These are phyloP conservation scores for Xiphias gladius DNA, from an alignment of 2,113 vertebrate genomes.

Conservation along the genomic window DNA sequence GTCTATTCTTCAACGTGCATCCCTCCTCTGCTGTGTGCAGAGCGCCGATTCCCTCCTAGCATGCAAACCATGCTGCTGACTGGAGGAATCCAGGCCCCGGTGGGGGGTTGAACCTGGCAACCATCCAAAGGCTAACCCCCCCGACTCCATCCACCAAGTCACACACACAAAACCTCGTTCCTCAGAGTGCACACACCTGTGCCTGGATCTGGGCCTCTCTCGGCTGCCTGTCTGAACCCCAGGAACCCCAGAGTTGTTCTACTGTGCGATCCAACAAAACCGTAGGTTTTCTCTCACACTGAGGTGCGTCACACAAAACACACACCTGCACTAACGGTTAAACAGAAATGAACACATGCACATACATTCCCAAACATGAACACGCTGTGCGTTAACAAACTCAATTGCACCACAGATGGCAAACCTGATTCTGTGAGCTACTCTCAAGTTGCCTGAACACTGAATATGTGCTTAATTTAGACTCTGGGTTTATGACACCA, in stretches of 20 bases:
- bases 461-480: neutral
- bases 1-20: neutral
- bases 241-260: conserved; percentile 41
- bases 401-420: conserved; percentile 3
- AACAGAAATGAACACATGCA: conserved; percentile 32
- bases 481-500: neutral
- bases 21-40: conserved; percentile 22
- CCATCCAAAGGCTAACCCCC: conserved; percentile 52
- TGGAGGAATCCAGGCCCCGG: conserved; percentile 52
- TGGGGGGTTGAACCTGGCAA: conserved; percentile 60
- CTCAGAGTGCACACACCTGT: conserved; percentile 68
- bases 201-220: conserved; percentile 50
- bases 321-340: conserved; percentile 18
- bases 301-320: conserved; percentile 33
- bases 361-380: neutral
- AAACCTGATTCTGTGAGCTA: neutral
- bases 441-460: neutral
- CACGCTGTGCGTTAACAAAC: neutral
- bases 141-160: neutral
- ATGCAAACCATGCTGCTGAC: conserved; percentile 54
- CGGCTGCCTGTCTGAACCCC: conserved; percentile 52
- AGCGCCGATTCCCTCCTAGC: conserved; percentile 26
- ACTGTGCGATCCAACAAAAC: conserved; percentile 54
- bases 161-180: conserved; percentile 27
- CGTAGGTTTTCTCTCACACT: conserved; percentile 27